These are phyloP conservation scores for Syngnathus floridae DNA, from an alignment of 2,113 vertebrate genomes.

Conservation along the genomic window DNA sequence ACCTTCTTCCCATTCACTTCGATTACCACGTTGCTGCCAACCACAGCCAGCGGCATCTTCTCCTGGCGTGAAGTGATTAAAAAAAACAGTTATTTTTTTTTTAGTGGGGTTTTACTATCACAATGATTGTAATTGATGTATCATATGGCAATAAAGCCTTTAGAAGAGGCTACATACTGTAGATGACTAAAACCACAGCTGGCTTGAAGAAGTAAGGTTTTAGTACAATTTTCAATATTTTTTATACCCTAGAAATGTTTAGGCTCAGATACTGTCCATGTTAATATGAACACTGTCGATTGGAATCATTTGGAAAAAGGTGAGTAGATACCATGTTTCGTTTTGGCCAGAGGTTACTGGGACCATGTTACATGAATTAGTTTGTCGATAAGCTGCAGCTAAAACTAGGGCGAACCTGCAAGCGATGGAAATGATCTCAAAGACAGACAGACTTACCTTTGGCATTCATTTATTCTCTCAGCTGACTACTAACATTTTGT, in stretches of 20 bases:
- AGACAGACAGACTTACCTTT: neutral
- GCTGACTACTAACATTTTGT: neutral
- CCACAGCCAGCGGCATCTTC: constrained; percentile 74
- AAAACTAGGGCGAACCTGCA: neutral
- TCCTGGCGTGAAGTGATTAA: constrained; percentile 51
- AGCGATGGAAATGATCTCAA: constrained; percentile 1
- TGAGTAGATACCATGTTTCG: neutral
- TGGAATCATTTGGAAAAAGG: neutral
- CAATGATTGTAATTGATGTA: neutral
- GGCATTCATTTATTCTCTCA: neutral
- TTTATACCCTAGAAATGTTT: neutral
- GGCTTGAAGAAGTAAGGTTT: neutral
- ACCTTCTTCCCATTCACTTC: constrained; percentile 77
- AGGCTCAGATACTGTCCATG: neutral
- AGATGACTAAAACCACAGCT: neutral
- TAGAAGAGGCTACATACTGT: neutral
- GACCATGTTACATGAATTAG: neutral
- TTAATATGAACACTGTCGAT: neutral
- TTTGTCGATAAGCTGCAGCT: neutral
- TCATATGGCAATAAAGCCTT: neutral
- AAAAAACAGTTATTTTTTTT: neutral
- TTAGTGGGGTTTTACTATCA: neutral
- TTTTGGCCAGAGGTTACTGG: constrained; percentile 3
- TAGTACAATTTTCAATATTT: neutral
- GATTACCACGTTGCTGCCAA: constrained; percentile 74